Evolutionary conservation across 2,113 vertebrate species (phyloP).

Genomic region (Equus przewalskii): DNA sequence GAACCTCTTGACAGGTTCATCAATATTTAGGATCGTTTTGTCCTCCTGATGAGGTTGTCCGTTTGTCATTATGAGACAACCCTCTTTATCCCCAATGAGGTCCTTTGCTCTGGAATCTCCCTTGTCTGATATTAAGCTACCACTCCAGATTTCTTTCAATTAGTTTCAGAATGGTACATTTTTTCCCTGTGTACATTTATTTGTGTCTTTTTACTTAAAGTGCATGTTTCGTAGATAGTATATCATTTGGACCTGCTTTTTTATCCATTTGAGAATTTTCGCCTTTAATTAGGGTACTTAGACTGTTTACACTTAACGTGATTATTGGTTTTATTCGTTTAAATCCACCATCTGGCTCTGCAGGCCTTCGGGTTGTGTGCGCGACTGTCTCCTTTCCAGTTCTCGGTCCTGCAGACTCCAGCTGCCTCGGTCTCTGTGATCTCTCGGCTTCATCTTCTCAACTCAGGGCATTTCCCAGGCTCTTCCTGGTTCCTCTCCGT

Average conservation of each 20-base stretch:
- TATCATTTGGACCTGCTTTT: background rate
- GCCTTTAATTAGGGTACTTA: no score
- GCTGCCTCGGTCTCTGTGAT: background rate
- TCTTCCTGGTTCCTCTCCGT: background rate
- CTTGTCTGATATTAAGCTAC: no score
- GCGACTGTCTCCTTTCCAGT: background rate
- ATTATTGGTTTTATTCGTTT: background rate
- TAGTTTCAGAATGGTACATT: rapidly evolving
- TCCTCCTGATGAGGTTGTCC: background rate
- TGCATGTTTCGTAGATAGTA: rapidly evolving
- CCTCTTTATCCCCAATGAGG: background rate
- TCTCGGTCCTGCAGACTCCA: background rate
- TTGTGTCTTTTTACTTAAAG: background rate
- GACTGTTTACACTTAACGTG: no score
- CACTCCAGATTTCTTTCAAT: background rate
- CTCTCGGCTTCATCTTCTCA: background rate
- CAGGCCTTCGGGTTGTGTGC: background rate
- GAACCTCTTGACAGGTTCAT: background rate
- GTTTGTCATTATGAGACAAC: rapidly evolving
- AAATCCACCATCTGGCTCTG: background rate
- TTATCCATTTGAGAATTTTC: no score
- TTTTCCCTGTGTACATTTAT: background rate
- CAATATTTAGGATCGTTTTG: background rate
- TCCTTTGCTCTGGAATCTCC: background rate
- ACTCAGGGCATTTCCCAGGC: background rate